These are phyloP conservation scores for Gouania willdenowi DNA, from an alignment of 2,797 vertebrate species.

Conservation along the genomic window DNA sequence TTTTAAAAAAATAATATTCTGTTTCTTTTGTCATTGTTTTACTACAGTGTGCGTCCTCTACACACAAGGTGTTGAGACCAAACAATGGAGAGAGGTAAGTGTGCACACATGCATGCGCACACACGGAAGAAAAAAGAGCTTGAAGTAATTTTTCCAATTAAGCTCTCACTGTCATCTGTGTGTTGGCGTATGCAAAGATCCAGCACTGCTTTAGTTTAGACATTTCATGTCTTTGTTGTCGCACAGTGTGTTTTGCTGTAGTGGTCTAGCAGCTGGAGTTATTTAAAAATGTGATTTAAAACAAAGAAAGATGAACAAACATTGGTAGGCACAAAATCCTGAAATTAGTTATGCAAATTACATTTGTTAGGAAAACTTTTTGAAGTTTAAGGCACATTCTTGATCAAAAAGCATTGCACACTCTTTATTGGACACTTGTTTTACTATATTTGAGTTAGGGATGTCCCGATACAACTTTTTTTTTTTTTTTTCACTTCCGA, in stretches of 20 bases:
- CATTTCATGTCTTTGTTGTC: neutral
- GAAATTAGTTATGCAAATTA: too few relatives aligned
- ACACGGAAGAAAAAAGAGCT: neutral
- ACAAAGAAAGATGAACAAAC: too few relatives aligned
- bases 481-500: too few relatives aligned
- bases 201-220: conserved; percentile 10
- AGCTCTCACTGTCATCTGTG: conserved; percentile 1
- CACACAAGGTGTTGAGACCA: conserved; percentile 88
- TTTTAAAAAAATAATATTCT: too few relatives aligned
- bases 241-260: too few relatives aligned
- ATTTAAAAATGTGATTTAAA: conserved; percentile 35
- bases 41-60: conserved; percentile 91
- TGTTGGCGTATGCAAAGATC: neutral
- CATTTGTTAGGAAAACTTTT: too few relatives aligned
- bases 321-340: too few relatives aligned
- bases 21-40: conserved; percentile 24
- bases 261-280: conserved; percentile 9
- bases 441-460: too few relatives aligned
- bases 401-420: too few relatives aligned
- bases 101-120: neutral
- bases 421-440: too few relatives aligned
- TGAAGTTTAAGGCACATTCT: too few relatives aligned
- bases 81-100: conserved; percentile 94
- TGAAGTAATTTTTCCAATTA: conserved; percentile 22
- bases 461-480: too few relatives aligned